Base-by-base conservation (phyloP, 2,797 vertebrate genomes). In the Sebastes miniatus region DNA sequence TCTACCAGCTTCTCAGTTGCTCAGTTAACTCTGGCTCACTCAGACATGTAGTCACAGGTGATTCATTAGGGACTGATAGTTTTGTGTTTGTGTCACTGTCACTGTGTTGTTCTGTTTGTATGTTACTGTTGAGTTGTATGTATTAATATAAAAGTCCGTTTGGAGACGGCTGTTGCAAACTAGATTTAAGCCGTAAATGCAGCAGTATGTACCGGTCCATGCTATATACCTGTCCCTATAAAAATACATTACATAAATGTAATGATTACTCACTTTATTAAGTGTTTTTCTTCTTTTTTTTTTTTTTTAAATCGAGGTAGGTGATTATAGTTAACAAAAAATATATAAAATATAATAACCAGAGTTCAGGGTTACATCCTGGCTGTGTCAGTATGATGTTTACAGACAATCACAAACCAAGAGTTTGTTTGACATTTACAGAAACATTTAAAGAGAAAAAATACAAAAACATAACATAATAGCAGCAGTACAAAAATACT, bases 361-460 rank as follows among this genome's bases (percentile, higher is more conserved):
- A 22, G 63, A 52, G 10, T 59, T 39, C 7, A 74, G 20, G 6
- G 11, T 54, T 57, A 32, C 52, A 31, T 61, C 6, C 8, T 13
- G 12, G 9, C 29, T 50, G 2, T 69, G 22, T 24, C 58, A 52
- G n/a, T 8, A 34, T 32, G 16, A 4, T 22, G 47, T 29, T 27
- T 10, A 13, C 18, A 58, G 12, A 57, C 22, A 32, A 54, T 52
- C 16, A 72, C 34, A 34, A 52, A 57, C 12, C 43, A 16, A 18
- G 6, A 29, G 22, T 31, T 11, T 13, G 47, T 69, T 84, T 84
- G 32, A 56, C 1, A 57, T 47, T 50, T 11, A 56, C 1, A 57
- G 7, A 79, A 57, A 70, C 2, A 4, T 83, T 81, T 80, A 69
- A 39, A 39, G 65, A 72, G 31, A 69, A 71, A 78, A 77, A 34